A percentile compares a stretch with the other conserved stretches of the same genome.
phyloP scores from a whole-genome alignment of 53 echinoderm and acorn worm genomes.

The Temnopleurus reevesii region DNA sequence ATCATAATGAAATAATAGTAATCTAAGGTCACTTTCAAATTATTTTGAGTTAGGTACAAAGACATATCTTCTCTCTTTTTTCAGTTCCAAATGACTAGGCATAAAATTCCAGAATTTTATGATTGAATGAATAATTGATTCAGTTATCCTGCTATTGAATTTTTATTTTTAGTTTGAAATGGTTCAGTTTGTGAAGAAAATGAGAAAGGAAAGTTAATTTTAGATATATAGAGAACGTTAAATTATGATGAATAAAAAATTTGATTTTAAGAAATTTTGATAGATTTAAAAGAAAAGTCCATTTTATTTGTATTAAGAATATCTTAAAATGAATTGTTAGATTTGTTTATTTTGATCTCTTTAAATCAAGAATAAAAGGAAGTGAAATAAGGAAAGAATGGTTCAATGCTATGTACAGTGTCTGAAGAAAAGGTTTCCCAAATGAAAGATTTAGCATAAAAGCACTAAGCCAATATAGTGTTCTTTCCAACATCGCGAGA shows the following conservation, averaged over 20 bases:
- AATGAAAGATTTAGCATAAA: neutral
- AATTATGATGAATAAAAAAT: no score
- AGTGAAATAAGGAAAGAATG: neutral
- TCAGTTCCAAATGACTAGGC: neutral
- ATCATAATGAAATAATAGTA: neutral
- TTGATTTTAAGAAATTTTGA: no score
- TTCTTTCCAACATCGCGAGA: neutral
- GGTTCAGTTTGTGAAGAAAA: no score
- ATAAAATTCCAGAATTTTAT: no score
- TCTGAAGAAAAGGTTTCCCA: neutral
- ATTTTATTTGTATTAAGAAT: neutral
- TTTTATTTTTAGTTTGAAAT: no score
- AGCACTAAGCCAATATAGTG: neutral
- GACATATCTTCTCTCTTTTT: neutral
- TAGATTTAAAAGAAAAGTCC: neutral
- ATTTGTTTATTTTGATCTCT: neutral
- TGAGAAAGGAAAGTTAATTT: no score
- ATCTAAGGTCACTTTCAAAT: neutral
- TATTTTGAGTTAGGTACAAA: neutral
- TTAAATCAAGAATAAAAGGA: neutral
- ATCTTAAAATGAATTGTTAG: neutral
- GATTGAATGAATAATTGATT: no score
- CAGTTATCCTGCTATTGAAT: no score
- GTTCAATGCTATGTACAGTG: neutral
- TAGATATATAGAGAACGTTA: no score